Evolutionary conservation across 2,888 invertebrate genomes (phyloP).

Genomic region (Napeogenes inachia): DNA sequence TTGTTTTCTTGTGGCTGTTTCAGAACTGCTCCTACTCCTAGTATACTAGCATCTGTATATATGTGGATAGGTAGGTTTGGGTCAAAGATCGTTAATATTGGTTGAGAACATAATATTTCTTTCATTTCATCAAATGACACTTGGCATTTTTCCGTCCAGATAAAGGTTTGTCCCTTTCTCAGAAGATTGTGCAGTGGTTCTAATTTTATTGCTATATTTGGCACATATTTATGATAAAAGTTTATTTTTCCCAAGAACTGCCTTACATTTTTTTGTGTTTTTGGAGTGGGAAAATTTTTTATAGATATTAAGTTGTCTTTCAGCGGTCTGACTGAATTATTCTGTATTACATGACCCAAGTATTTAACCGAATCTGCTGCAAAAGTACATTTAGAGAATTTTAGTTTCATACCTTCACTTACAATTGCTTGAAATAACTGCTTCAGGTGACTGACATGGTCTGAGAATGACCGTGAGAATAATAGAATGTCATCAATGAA

Average conservation of each 20-base stretch:
- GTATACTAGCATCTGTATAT: constrained; percentile 22
- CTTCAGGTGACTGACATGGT: constrained; percentile 28
- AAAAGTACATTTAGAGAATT: constrained; percentile 31
- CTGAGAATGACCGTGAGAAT: constrained; percentile 29
- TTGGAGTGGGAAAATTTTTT: constrained; percentile 24
- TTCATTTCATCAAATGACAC: constrained; percentile 21
- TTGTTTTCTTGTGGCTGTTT: constrained; percentile 28
- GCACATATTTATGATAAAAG: constrained; percentile 20
- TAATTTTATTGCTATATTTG: constrained; percentile 29
- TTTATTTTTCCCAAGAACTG: constrained; percentile 33
- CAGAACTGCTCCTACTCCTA: constrained; percentile 21
- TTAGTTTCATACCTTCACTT: constrained; percentile 31
- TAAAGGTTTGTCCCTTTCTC: constrained; percentile 31
- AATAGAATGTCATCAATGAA: constrained; percentile 24
- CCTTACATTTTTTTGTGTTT: constrained; percentile 25
- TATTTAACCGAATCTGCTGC: constrained; percentile 14
- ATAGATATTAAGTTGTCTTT: constrained; percentile 31
- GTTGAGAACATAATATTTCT: constrained; percentile 5
- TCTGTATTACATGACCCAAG: constrained; percentile 11
- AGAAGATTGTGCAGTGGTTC: constrained; percentile 36
- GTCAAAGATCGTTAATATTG: constrained; percentile 12
- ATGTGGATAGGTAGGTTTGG: constrained; percentile 20
- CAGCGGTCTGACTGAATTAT: constrained; percentile 29
- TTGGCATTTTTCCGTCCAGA: constrained; percentile 27
- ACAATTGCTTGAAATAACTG: constrained; percentile 27